phyloP scores from a whole-genome alignment of 2,797 vertebrate species.

The Sphaeramia orbicularis region DNA sequence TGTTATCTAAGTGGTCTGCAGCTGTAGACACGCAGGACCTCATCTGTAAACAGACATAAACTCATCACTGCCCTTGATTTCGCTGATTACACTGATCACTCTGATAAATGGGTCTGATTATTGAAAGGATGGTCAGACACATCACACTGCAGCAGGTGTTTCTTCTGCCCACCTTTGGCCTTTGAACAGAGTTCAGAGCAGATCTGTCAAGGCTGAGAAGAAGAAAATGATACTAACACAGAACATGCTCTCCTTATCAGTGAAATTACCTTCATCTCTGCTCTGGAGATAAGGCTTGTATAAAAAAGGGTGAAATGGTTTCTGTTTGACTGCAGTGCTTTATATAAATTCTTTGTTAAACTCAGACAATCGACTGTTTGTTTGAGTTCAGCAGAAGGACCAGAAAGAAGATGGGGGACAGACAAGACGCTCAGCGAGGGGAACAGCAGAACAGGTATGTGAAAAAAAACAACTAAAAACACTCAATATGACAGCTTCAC shows the following conservation, averaged over 20 bases:
- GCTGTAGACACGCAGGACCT: too few species aligned
- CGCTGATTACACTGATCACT: too few species aligned
- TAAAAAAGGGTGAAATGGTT: not conserved
- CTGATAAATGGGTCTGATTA: not conserved
- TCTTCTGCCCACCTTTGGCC: not conserved
- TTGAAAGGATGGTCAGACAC: not conserved
- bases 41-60: too few species aligned
- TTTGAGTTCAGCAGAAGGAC: not conserved
- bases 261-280: slow-evolving; percentile 34
- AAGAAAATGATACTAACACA: not conserved
- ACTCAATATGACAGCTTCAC: too few species aligned
- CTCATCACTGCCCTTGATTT: too few species aligned
- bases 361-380: too few species aligned
- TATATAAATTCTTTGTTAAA: not conserved
- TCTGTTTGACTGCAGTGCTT: not conserved
- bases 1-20: too few species aligned
- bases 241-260: slow-evolving; percentile 37
- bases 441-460: slow-evolving; percentile 14
- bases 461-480: too few species aligned
- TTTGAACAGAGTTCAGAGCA: not conserved
- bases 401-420: slow-evolving; percentile 1
- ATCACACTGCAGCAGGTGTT: too few species aligned
- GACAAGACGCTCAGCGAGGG: not conserved
- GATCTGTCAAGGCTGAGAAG: not conserved
- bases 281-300: slow-evolving; percentile 48